A percentile compares a stretch with the other conserved stretches of the same genome.
Evolutionary conservation across 2,113 vertebrate species (phyloP).

Genomic region (Triplophysa dalaica): DNA sequence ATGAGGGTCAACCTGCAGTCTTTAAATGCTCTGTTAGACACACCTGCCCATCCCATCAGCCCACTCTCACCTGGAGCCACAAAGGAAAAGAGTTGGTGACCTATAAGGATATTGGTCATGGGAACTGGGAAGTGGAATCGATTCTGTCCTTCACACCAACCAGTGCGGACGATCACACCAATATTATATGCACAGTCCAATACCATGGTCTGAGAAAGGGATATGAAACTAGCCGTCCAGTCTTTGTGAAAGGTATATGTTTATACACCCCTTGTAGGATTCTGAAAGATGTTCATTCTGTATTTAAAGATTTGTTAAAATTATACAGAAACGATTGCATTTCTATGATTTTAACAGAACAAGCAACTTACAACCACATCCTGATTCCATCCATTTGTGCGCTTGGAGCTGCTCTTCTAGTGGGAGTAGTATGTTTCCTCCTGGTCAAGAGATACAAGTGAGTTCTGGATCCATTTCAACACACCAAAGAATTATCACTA

Average conservation of each 20-base stretch:
- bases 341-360: conserved; percentile 42
- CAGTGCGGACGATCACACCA: conserved; percentile 48
- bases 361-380: conserved; percentile 59
- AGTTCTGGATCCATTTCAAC: conserved; percentile 31
- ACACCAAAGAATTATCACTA: too few relatives aligned
- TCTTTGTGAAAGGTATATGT: conserved; percentile 66
- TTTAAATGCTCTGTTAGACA: conserved; percentile 61
- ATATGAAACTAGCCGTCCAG: rapidly evolving
- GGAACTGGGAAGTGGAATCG: conserved; percentile 63
- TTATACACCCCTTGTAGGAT: too few relatives aligned
- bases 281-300: too few relatives aligned
- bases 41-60: conserved; percentile 58
- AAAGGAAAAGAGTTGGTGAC: rapidly evolving
- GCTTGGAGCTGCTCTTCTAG: conserved; percentile 45
- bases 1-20: conserved; percentile 35
- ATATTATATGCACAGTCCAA: conserved; percentile 56
- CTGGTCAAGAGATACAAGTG: conserved; percentile 70
- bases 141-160: conserved; percentile 51
- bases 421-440: conserved; percentile 59
- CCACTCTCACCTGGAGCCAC: conserved; percentile 62
- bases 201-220: conserved; percentile 14
- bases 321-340: too few relatives aligned
- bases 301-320: too few relatives aligned
- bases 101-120: conserved; percentile 32
- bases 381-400: conserved; percentile 61